Evolutionary conservation across 2,888 invertebrate species (phyloP).

Genomic region (Lepeophtheirus nordmannii): DNA sequence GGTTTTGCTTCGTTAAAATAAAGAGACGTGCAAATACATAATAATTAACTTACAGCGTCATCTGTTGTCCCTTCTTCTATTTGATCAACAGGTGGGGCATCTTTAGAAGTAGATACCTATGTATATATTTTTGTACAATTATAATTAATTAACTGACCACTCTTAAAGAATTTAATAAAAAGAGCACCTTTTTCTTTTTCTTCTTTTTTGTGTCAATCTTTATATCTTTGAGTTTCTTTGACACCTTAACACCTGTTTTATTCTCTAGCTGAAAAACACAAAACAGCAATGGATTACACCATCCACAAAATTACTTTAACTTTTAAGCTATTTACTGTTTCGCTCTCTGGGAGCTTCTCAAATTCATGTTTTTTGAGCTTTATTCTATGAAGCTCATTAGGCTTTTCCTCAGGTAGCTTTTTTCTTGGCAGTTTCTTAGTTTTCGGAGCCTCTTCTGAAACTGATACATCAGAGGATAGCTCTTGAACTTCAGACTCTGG

Average conservation of each 20-base stretch:
- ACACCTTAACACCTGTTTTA: slow-evolving; percentile 29
- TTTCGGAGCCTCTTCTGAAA: background rate
- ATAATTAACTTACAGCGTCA: slow-evolving; percentile 31
- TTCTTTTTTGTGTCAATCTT: slow-evolving; percentile 36
- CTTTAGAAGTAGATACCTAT: slow-evolving; percentile 26
- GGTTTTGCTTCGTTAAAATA: slow-evolving; percentile 11
- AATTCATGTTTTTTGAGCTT: slow-evolving; percentile 8
- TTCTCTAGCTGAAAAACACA: slow-evolving; percentile 24
- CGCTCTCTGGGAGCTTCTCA: background rate
- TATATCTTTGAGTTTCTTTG: slow-evolving; percentile 37
- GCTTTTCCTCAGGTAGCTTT: slow-evolving; percentile 5
- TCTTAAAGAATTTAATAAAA: slow-evolving; percentile 29
- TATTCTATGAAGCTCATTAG: slow-evolving; percentile 9
- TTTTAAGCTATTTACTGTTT: background rate
- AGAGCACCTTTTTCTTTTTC: slow-evolving; percentile 33
- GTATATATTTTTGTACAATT: background rate
- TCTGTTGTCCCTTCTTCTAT: slow-evolving; percentile 28
- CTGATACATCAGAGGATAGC: background rate
- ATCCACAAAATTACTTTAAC: background rate
- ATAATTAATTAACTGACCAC: background rate
- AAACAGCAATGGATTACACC: background rate
- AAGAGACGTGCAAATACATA: slow-evolving; percentile 21
- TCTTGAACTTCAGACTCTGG: background rate
- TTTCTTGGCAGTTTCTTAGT: background rate
- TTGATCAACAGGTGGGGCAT: slow-evolving; percentile 25